Percentiles rank a stretch among this genome's conserved stretches.
These are phyloP conservation scores for Eurypyga helias DNA, from an alignment of 2,113 vertebrate species.

Conservation along the genomic window DNA sequence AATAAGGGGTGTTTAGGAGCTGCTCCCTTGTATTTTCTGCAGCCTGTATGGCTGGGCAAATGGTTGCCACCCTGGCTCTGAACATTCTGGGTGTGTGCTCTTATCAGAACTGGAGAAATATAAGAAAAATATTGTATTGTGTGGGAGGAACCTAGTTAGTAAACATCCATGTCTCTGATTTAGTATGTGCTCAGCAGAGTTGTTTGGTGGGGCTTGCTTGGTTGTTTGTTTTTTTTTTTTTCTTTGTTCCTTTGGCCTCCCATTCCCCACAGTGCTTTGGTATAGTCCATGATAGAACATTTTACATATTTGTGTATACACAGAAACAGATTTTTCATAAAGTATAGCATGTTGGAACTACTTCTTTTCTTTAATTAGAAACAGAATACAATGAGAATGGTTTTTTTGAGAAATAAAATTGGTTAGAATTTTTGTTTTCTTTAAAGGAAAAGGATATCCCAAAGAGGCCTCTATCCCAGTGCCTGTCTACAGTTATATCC, in stretches of 20 bases:
- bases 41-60: background rate
- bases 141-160: background rate
- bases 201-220: background rate
- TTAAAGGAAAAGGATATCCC: slow-evolving; percentile 82
- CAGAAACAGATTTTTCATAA: background rate
- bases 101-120: background rate
- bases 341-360: background rate
- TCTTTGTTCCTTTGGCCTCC: background rate
- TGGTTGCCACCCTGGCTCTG: background rate
- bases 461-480: slow-evolving; percentile 90
- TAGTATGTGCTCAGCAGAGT: background rate
- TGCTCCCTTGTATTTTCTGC: background rate
- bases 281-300: background rate
- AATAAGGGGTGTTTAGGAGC: background rate
- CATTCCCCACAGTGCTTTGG: background rate
- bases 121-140: background rate
- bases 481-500: slow-evolving; percentile 91
- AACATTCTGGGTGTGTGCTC: background rate
- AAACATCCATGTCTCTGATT: background rate
- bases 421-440: slow-evolving; percentile 3
- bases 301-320: background rate
- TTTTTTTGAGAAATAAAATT: background rate
- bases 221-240: background rate
- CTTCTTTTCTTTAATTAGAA: background rate
- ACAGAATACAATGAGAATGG: background rate